Percentiles rank a stretch among this genome's conserved stretches.
Evolutionary conservation across 1,140 invertebrate species (phyloP).

Genomic region (Brachionus asplanchnoidis): DNA sequence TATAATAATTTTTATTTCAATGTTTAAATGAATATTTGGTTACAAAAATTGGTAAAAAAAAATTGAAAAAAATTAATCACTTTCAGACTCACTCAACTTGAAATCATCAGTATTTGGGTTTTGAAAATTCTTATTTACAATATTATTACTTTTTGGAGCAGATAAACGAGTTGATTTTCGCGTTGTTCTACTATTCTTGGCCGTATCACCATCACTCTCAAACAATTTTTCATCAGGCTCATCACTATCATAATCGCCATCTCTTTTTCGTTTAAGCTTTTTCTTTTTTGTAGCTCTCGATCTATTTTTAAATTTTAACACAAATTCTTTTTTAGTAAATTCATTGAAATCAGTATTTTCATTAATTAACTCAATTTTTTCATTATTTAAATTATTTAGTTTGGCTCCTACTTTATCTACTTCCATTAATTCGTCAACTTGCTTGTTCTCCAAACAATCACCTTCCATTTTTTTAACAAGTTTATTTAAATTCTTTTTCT

Average conservation of each 20-base stretch:
- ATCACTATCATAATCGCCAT: background rate
- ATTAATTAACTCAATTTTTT: background rate
- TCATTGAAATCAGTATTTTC: background rate
- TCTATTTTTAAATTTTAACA: background rate
- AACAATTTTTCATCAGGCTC: background rate
- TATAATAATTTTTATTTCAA: too few species aligned
- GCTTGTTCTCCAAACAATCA: background rate
- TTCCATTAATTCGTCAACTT: background rate
- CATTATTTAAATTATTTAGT: background rate
- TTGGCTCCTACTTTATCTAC: constrained; percentile 24
- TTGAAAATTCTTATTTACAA: too few species aligned
- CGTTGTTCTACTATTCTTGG: background rate
- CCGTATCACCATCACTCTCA: background rate
- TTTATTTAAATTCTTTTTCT: background rate
- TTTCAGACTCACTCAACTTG: background rate
- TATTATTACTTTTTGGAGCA: too few species aligned
- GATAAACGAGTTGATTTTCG: background rate
- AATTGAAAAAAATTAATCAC: background rate
- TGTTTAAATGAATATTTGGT: background rate
- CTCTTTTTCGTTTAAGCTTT: background rate
- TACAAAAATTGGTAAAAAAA: background rate
- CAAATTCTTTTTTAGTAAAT: background rate
- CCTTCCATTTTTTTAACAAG: background rate
- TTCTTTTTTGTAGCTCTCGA: background rate
- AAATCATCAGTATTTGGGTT: background rate